Percentiles rank a stretch among this genome's conserved stretches.
phyloP scores from a whole-genome alignment of 2,888 invertebrate species.

The Acanthosepion esculentum region DNA sequence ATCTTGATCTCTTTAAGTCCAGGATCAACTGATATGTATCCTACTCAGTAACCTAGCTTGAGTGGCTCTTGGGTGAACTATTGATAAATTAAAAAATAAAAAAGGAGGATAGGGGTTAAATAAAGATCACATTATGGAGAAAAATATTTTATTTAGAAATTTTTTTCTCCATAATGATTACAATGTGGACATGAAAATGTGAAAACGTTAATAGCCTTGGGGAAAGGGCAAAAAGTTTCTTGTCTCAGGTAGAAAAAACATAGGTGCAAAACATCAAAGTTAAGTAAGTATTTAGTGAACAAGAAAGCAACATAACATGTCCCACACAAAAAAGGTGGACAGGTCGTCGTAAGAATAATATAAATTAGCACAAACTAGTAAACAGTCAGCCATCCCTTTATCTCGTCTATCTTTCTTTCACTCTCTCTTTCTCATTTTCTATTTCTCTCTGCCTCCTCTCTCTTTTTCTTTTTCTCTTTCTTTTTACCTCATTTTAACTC shows the following conservation, averaged over 20 bases:
- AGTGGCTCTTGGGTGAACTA: no score
- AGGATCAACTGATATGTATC: no score
- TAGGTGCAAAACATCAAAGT: not conserved
- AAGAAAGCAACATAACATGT: not conserved
- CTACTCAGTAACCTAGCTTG: no score
- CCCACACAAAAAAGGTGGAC: not conserved
- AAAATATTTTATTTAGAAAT: not conserved
- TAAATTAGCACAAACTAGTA: not conserved
- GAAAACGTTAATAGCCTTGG: not conserved
- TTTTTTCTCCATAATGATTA: not conserved
- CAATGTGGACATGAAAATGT: not conserved
- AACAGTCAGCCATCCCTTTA: no score
- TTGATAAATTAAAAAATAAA: no score
- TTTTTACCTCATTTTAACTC: not conserved
- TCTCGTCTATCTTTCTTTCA: not conserved
- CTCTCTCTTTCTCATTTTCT: not conserved
- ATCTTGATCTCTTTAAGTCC: no score
- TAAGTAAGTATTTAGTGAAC: not conserved
- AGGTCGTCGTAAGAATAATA: not conserved
- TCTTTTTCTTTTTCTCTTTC: not conserved
- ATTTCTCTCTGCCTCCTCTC: not conserved
- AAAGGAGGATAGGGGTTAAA: no score
- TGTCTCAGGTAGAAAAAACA: not conserved
- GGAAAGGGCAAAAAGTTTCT: not conserved
- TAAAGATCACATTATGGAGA: no score